Evolutionary conservation across 2,113 vertebrate genomes (phyloP).

Genomic region (Ascaphus truei): DNA sequence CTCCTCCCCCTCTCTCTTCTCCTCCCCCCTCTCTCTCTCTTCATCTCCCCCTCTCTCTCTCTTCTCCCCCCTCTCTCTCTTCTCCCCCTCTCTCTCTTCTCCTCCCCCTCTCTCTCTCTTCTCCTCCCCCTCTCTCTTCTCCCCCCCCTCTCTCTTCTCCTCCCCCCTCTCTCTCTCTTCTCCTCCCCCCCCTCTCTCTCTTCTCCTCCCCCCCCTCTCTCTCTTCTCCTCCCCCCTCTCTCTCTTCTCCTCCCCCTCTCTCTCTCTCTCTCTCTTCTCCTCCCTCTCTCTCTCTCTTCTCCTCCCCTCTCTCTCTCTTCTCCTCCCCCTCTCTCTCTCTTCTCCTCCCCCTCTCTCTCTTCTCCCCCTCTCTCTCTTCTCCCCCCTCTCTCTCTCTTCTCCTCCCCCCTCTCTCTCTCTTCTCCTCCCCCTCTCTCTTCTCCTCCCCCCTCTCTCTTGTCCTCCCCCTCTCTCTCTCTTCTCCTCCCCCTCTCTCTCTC

Average conservation of each 20-base stretch:
- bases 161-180: background rate
- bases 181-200: background rate
- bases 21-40: rapidly evolving
- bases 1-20: too few species aligned
- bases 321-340: background rate
- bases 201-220: background rate
- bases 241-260: background rate
- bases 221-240: too few species aligned
- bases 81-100: too few species aligned
- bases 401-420: rapidly evolving
- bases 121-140: background rate
- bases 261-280: background rate
- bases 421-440: background rate
- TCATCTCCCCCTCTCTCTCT: too few species aligned
- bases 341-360: background rate
- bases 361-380: too few species aligned
- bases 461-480: too few species aligned
- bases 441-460: background rate
- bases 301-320: background rate
- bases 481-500: background rate
- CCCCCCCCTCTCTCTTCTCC: background rate
- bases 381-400: rapidly evolving
- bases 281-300: background rate
- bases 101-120: constrained; percentile 8
- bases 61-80: background rate